These are phyloP conservation scores for Phrynosoma blainvillii DNA, from an alignment of 2,113 vertebrate genomes.

Conservation along the genomic window DNA sequence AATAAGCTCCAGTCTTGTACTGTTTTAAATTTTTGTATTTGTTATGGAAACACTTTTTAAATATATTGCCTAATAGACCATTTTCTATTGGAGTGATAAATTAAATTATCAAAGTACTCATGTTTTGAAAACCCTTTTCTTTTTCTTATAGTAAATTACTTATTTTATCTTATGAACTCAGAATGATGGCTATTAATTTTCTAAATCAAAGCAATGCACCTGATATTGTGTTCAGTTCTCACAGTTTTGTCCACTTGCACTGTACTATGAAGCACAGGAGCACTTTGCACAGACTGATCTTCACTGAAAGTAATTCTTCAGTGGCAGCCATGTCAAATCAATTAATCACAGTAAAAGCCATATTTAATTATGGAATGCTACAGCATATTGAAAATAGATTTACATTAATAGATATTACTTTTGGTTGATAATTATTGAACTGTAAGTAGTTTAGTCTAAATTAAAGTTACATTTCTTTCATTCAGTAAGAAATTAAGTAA, in stretches of 20 bases:
- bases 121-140: conserved; percentile 28
- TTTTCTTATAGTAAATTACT: conserved; percentile 14
- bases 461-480: conserved; percentile 35
- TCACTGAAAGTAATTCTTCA: conserved; percentile 46
- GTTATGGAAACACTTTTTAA: neutral
- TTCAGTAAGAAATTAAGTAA: conserved; percentile 23
- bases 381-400: conserved; percentile 33
- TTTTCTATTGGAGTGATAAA: neutral
- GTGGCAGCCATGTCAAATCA: conserved; percentile 39
- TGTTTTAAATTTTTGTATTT: neutral
- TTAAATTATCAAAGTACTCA: conserved; percentile 1
- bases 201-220: conserved; percentile 18
- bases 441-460: conserved; percentile 48
- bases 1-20: neutral
- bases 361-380: conserved; percentile 26
- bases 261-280: conserved; percentile 27
- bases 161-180: conserved; percentile 31
- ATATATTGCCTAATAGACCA: neutral
- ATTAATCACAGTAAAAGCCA: conserved; percentile 43
- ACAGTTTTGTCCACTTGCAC: conserved; percentile 25
- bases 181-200: neutral
- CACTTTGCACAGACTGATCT: conserved; percentile 33
- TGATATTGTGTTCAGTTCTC: conserved; percentile 33
- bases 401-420: conserved; percentile 23
- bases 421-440: conserved; percentile 47